Base-by-base conservation (phyloP, 1,140 invertebrate genomes). In the Drosophila obscura region DNA sequence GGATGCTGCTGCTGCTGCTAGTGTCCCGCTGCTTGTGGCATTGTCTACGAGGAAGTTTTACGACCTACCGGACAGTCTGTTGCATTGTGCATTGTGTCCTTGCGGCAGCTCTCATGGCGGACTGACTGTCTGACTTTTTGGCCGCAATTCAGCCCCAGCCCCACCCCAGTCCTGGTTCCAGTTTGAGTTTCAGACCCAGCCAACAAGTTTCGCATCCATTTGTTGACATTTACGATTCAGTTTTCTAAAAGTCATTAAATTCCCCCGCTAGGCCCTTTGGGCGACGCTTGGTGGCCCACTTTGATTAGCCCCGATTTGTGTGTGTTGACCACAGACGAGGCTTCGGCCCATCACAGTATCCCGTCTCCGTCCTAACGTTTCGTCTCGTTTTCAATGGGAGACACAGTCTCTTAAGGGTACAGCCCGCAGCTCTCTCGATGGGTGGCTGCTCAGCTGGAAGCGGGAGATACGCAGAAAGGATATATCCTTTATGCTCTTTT, bases 181-280 rank as follows among this genome's bases (percentile, higher is more conserved):
- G 9, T 35, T 13, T 1, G 61, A 56, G 43, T 56, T 56, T 39
- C 61, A 59, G 43, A 59, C 55, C 59, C 46, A 60, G 44, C 50
- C 56, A 28, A 24, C 48, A 49, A 71, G 56, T 67, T 51, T 63
- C 46, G 65, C 75, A 53, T 77, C 57, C 66, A 84, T 83, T 84
- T 83, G 78, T 88, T 79, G 74, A 83, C 79, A 88, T 87, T 89
- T 87, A 87, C 74, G 83, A 87, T 63, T 71, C 81, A 71, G 69
- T 85, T 77, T 85, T 81, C 50, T 26, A 41, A 85, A 80, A 79
- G 66, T 66, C 82, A 73, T 65, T 77, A 78, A 79, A 87, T 79
- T 68, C n/a, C 15, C 48, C n/a, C 26, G n/a, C 50, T 48, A 35
- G 31, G 16, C 19, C 48, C 35, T 55, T 49, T 7, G 11, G 6